A percentile compares a stretch with the other conserved stretches of the same genome.
Conservation (phyloP, 2,113 vertebrate species). For the Ammodytes marinus region DNA sequence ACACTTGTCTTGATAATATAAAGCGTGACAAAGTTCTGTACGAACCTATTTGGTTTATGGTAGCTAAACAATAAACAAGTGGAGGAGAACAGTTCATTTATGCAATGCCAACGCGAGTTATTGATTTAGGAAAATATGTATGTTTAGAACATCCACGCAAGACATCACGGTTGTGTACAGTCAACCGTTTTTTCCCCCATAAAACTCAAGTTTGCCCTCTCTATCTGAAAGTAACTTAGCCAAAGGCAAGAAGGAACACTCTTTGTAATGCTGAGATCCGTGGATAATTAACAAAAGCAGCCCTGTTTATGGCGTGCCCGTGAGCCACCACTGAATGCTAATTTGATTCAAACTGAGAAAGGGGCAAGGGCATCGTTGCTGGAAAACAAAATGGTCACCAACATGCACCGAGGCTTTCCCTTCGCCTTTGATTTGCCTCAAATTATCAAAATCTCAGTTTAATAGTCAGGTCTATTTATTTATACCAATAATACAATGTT, state of each 20-base stretch:
- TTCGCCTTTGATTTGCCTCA: constrained; percentile 27
- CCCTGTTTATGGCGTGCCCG: constrained; percentile 75
- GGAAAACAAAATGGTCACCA: constrained; percentile 66
- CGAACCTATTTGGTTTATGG: not conserved
- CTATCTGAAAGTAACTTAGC: constrained; percentile 69
- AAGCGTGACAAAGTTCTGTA: not conserved
- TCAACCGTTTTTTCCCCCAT: not conserved
- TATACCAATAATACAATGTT: not conserved
- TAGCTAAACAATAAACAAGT: not conserved
- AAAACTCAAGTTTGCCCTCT: constrained; percentile 47
- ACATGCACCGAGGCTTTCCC: constrained; percentile 15
- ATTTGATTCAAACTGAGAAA: constrained; percentile 66
- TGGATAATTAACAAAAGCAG: constrained; percentile 86
- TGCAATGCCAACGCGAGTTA: not conserved
- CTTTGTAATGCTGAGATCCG: constrained; percentile 80
- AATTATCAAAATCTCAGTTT: not conserved
- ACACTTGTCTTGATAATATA: not conserved
- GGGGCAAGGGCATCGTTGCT: constrained; percentile 44
- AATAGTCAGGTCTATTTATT: not conserved
- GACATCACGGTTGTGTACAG: constrained; percentile 11
- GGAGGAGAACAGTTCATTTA: not conserved
- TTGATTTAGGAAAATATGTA: not conserved
- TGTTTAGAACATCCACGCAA: constrained; percentile 19
- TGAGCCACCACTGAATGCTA: constrained; percentile 80
- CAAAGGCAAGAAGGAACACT: constrained; percentile 74